phyloP scores from a whole-genome alignment of 2,888 invertebrate genomes.

The Parnassius mnemosyne region DNA sequence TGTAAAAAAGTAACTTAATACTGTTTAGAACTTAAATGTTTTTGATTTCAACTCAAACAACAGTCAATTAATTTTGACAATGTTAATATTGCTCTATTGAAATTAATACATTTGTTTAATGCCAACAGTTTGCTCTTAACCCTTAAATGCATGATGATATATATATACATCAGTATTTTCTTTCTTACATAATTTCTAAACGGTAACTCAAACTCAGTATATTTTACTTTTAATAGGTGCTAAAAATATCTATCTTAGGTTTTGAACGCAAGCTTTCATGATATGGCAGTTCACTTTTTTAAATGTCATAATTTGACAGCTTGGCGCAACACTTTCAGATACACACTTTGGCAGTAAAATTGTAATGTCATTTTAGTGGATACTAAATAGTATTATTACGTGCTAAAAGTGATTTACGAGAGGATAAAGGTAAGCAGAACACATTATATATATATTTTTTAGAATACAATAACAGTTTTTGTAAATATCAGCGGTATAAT shows the following conservation, averaged over 20 bases:
- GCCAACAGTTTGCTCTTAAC: background rate
- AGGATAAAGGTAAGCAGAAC: slow-evolving; percentile 29
- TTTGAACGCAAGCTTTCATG: slow-evolving; percentile 28
- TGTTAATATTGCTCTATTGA: too few species aligned
- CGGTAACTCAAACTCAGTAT: slow-evolving; percentile 25
- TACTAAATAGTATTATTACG: slow-evolving; percentile 29
- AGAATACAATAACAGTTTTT: slow-evolving; percentile 30
- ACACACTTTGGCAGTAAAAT: slow-evolving; percentile 26
- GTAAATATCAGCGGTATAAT: slow-evolving; percentile 31
- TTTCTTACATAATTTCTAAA: slow-evolving; percentile 25
- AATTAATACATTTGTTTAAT: too few species aligned
- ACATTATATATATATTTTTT: slow-evolving; percentile 23
- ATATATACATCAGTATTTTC: slow-evolving; percentile 23
- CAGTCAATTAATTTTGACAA: too few species aligned
- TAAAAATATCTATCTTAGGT: slow-evolving; percentile 25
- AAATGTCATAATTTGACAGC: slow-evolving; percentile 26
- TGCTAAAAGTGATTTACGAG: slow-evolving; percentile 29
- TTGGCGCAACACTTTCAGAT: slow-evolving; percentile 26
- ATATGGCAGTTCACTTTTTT: slow-evolving; percentile 27
- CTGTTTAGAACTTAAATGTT: too few species aligned
- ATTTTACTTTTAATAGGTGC: slow-evolving; percentile 30
- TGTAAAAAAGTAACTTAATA: too few species aligned
- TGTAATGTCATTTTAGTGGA: slow-evolving; percentile 27
- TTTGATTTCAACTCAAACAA: too few species aligned
- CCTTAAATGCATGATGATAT: slow-evolving; percentile 27